Evolutionary conservation across 92 coral and sea anemone genomes (phyloP), one percentile per base, ranked within the genome.

Genomic region (Palythoa heliodiscus): DNA sequence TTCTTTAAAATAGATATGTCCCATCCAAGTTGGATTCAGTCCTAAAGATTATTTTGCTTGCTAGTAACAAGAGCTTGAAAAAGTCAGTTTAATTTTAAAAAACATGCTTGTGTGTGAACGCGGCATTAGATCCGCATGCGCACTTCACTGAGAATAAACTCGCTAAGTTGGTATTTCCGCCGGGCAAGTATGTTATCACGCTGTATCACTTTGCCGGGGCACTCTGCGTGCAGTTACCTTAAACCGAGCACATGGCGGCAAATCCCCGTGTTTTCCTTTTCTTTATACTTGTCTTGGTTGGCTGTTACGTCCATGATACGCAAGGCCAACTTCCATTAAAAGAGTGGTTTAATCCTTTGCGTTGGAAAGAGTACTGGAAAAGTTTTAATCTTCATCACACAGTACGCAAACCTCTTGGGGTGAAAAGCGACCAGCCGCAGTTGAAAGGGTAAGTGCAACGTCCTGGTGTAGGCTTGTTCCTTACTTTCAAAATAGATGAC

Each of bases 371-470:
- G 9, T 64, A 80, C 61, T 80, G 84, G 84, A 80, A n/a, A 63
- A 68, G 9, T 4, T 80, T 37, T 14, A 48, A 50, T 63, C 74
- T 80, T 5, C 73, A 38, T 4, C 84, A 80, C 47, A 80, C 84
- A 6, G 43, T 80, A 15, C 60, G 73, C 73, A 80, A 80, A 66
- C 84, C 84, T 40, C 61, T 47, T 13, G 84, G 57, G 52, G 60
- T 80, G 22, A 80, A 80, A 80, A 80, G 84, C 74, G 84, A 80
- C 74, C 73, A 80, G 84, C 24, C 73, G 4, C 73, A 47, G 38
- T 47, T 80, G 23, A 48, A 80, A 64, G 84, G 84, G 84, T 80
- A 75, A 80, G 84, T 66, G 60, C 4, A 6, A 1, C 0, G 12
- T 69, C 57, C 14, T 19, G 16, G 22, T 16, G 20, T n/a, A 63